A percentile compares a stretch with the other conserved stretches of the same genome.
Conservation (phyloP, 2,888 invertebrate genomes). For the Caenorhabditis plicata region DNA sequence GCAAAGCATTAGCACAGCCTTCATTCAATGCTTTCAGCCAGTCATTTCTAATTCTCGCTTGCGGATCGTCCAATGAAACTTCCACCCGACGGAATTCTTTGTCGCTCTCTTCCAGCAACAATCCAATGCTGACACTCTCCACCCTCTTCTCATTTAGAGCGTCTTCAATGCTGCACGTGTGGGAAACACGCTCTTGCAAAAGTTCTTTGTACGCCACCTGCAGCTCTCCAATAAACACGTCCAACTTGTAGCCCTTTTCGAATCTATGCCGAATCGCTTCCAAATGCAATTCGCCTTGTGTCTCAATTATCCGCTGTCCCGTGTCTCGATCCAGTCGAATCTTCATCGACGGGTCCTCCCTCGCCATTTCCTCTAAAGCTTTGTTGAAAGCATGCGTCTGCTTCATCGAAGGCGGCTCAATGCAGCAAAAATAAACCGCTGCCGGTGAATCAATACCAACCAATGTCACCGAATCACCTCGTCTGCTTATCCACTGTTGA, state of each 20-base stretch:
- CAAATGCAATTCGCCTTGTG: slow-evolving; percentile 84
- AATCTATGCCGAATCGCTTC: slow-evolving; percentile 79
- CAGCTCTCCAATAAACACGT: slow-evolving; percentile 84
- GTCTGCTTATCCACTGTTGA: not conserved
- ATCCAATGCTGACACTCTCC: too few relatives aligned
- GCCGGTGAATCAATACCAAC: slow-evolving; percentile 78
- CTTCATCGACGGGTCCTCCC: slow-evolving; percentile 59
- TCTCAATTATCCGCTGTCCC: slow-evolving; percentile 65
- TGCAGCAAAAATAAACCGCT: slow-evolving; percentile 93
- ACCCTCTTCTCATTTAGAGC: slow-evolving; percentile 71
- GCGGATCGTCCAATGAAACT: slow-evolving; percentile 14
- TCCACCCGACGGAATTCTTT: slow-evolving; percentile 23
- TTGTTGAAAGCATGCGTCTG: slow-evolving; percentile 46
- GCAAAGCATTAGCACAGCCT: slow-evolving; percentile 70
- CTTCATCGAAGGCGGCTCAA: slow-evolving; percentile 80
- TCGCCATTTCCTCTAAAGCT: slow-evolving; percentile 50
- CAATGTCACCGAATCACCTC: slow-evolving; percentile 15
- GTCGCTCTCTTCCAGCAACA: slow-evolving; percentile 5
- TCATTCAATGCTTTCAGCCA: slow-evolving; percentile 74
- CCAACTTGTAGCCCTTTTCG: slow-evolving; percentile 78
- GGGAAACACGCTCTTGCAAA: slow-evolving; percentile 22
- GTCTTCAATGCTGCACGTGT: slow-evolving; percentile 71
- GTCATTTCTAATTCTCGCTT: slow-evolving; percentile 12
- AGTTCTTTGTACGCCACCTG: slow-evolving; percentile 73
- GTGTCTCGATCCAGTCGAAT: slow-evolving; percentile 70